These are phyloP conservation scores for Coenonympha glycerion DNA, from an alignment of 2,888 invertebrate genomes.

Conservation along the genomic window DNA sequence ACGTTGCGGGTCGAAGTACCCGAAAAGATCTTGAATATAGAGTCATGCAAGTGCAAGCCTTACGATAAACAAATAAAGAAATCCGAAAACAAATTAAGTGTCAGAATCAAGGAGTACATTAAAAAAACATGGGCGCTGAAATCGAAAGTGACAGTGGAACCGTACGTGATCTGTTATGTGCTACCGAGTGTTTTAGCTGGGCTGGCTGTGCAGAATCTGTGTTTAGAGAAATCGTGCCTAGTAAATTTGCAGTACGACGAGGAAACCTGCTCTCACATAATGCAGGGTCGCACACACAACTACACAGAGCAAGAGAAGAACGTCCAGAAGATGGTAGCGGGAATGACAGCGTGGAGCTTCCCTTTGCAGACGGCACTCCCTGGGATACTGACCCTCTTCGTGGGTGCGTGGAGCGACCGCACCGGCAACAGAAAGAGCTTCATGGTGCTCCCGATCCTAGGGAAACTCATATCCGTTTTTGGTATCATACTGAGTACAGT, in stretches of 20 bases:
- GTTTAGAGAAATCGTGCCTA: constrained; percentile 77
- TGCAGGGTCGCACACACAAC: constrained; percentile 61
- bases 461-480: constrained; percentile 72
- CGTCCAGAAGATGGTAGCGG: constrained; percentile 73
- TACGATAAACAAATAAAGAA: constrained; percentile 49
- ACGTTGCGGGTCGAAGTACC: constrained; percentile 69
- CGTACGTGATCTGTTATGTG: constrained; percentile 79
- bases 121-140: constrained; percentile 61
- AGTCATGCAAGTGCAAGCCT: constrained; percentile 59
- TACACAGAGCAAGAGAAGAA: constrained; percentile 59
- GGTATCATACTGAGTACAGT: constrained; percentile 76
- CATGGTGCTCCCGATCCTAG: constrained; percentile 76
- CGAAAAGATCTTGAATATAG: constrained; percentile 60
- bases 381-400: constrained; percentile 72
- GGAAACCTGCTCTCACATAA: constrained; percentile 70
- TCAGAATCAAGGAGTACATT: constrained; percentile 55
- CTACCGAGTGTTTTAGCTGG: constrained; percentile 81
- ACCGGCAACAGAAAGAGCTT: constrained; percentile 77
- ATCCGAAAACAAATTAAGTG: constrained; percentile 53
- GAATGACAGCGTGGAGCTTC: constrained; percentile 76
- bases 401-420: constrained; percentile 79
- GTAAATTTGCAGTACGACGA: constrained; percentile 73
- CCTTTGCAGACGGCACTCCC: constrained; percentile 76
- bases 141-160: constrained; percentile 78
- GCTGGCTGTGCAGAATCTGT: constrained; percentile 73